Base-by-base conservation (phyloP, 2,797 vertebrate species). In the Linurgus olivaceus region DNA sequence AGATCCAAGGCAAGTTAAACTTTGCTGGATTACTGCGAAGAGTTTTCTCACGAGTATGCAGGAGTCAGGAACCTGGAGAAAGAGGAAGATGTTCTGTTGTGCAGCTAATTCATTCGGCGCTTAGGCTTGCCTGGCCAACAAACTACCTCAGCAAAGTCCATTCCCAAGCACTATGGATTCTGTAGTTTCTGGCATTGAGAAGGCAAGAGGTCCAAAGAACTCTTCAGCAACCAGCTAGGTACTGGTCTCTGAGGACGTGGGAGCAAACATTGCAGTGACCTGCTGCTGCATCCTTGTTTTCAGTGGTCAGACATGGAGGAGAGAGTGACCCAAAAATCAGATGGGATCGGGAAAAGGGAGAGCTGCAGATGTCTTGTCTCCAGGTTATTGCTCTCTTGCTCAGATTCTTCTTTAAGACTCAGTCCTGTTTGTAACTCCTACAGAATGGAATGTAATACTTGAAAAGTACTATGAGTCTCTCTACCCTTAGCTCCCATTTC, bases 141-240 rank as follows among this genome's bases (percentile, higher is more conserved):
- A 93, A 95, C 95, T 97, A 96, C 96, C 93, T 93, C 95, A 94
- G 87, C 79, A 70, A 86, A 93, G 92, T 89, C 81, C 75, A 7
- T 91, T 96, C 86, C 65, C 84, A 51, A 83, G 91, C 70, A 65
- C 37, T 51, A 1, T 13, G 66, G 72, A 88, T 89, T 86, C 89
- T 66, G 45, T 80, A 86, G 78, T 68, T 89, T 76, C 76, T 86
- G 87, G 63, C 50, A 35, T 84, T 90, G n/a, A 40, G 61, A 93
- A 88, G 50, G 62, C 50, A 90, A 47, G 78, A 86, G 42, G 54
- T 93, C 55, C 44, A n/a, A 77, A 88, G 86, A 83, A 29, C 29
- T 25, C 37, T 77, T 54, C 75, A 72, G 45, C 66, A 86, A 51
- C 76, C 66, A 54, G 61, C 50, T 61, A 38, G 78, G 73, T 71